Percentiles rank a stretch among this genome's conserved stretches.
These are phyloP conservation scores for Lycopodina hypogea DNA, from an alignment of 37 sponge, comb jelly and placozoan genomes.

Conservation along the genomic window DNA sequence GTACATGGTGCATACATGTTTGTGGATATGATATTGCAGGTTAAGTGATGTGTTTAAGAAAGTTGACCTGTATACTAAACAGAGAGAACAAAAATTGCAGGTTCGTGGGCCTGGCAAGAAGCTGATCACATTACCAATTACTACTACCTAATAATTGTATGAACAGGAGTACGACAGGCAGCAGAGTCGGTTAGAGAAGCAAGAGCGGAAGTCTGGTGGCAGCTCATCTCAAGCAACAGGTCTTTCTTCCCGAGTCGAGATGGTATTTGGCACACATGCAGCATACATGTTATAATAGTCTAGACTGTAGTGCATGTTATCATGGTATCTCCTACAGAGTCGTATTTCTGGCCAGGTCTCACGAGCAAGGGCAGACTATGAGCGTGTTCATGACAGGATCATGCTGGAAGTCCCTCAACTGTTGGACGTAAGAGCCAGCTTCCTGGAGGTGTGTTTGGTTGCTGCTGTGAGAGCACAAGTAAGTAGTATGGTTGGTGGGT, in stretches of 20 bases:
- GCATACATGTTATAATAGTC: too few relatives aligned
- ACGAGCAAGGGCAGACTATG: conserved; percentile 51
- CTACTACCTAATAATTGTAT: background rate
- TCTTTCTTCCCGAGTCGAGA: too few relatives aligned
- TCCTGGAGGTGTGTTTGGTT: conserved; percentile 57
- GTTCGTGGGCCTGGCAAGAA: conserved; percentile 5
- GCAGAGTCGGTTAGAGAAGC: conserved; percentile 50
- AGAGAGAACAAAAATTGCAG: conserved; percentile 51
- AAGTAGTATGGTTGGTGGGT: background rate
- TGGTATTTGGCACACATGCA: conserved; percentile 14
- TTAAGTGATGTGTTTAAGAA: conserved; percentile 56
- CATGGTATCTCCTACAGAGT: background rate
- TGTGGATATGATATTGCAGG: conserved; percentile 19
- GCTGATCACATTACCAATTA: background rate
- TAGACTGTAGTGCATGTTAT: background rate
- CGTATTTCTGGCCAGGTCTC: background rate
- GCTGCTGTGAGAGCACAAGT: conserved; percentile 64
- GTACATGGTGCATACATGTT: background rate
- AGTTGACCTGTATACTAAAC: conserved; percentile 51
- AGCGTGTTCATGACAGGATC: conserved; percentile 36
- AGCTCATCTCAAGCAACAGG: conserved; percentile 21
- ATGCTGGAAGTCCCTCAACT: conserved; percentile 72
- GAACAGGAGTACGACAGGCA: conserved; percentile 72
- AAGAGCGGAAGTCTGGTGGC: conserved; percentile 13
- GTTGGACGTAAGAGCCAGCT: conserved; percentile 45